Conservation (phyloP, 2,113 vertebrate species). For the Oreochromis aureus region DNA sequence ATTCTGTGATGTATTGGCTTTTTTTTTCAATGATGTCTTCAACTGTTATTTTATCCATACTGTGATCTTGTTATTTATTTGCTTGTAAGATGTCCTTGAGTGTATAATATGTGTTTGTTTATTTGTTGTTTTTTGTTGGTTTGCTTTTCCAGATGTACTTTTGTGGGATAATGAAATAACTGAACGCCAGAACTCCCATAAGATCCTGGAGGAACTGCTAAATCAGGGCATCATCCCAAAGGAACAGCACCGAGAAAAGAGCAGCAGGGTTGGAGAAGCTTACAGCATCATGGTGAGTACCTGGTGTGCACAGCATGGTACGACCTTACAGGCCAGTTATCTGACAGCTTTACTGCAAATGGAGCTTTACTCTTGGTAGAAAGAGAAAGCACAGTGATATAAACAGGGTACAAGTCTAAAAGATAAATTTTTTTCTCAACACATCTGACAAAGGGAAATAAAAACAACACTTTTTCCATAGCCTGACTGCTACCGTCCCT, state of each 20-base stretch:
- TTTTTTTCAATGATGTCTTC: fast-evolving
- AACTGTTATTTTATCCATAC: neutral
- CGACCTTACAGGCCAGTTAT: neutral
- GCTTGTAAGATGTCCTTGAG: neutral
- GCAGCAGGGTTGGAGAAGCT: conserved; percentile 52
- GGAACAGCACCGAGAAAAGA: conserved; percentile 40
- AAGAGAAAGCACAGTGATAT: neutral
- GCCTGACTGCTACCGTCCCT: neutral
- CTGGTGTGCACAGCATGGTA: neutral
- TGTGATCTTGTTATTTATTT: neutral
- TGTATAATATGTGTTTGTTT: neutral
- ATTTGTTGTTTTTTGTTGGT: neutral
- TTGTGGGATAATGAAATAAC: conserved; percentile 13
- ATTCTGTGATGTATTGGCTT: neutral
- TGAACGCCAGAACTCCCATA: conserved; percentile 71
- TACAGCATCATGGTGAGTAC: conserved; percentile 73
- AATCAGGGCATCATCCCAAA: conserved; percentile 79
- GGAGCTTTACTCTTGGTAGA: neutral
- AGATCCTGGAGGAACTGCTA: conserved; percentile 81
- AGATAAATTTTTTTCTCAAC: neutral
- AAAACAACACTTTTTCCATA: neutral
- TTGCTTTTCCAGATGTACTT: conserved; percentile 11
- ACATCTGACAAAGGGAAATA: neutral
- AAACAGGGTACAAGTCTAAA: neutral
- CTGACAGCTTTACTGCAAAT: neutral